phyloP scores from a whole-genome alignment of 2,888 invertebrate species.

The Callinectes sapidus region DNA sequence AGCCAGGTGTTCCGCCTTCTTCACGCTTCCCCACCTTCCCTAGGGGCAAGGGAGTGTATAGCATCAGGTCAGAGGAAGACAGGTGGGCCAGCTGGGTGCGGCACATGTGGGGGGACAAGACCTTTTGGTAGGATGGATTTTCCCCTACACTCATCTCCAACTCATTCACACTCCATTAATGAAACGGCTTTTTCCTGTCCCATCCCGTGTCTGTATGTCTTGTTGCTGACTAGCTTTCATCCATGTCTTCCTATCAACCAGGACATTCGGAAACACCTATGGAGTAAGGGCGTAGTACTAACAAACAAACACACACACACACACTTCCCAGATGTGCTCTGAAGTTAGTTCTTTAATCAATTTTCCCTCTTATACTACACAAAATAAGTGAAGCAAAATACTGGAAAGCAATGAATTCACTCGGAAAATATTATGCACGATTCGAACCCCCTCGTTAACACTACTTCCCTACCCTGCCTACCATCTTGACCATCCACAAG shows the following conservation, averaged over 20 bases:
- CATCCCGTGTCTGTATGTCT: background rate
- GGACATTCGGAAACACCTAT: no score
- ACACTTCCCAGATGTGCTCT: background rate
- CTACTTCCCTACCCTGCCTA: background rate
- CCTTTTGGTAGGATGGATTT: background rate
- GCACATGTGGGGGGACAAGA: background rate
- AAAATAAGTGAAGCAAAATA: background rate
- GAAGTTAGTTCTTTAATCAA: no score
- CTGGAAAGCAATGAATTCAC: background rate
- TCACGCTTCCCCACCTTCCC: background rate
- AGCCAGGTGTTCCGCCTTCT: background rate
- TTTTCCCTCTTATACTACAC: background rate
- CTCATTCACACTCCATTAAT: no score
- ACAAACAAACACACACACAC: background rate
- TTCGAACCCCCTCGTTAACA: background rate
- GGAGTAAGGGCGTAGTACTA: no score
- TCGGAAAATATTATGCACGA: background rate
- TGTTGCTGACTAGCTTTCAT: no score
- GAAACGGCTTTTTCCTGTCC: background rate
- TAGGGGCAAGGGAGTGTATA: background rate
- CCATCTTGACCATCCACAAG: background rate
- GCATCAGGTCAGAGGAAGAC: background rate
- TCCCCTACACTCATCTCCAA: background rate
- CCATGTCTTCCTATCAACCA: no score
- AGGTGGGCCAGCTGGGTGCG: background rate